Evolutionary conservation across 1,140 invertebrate species (phyloP).

Genomic region (Drosophila lini): DNA sequence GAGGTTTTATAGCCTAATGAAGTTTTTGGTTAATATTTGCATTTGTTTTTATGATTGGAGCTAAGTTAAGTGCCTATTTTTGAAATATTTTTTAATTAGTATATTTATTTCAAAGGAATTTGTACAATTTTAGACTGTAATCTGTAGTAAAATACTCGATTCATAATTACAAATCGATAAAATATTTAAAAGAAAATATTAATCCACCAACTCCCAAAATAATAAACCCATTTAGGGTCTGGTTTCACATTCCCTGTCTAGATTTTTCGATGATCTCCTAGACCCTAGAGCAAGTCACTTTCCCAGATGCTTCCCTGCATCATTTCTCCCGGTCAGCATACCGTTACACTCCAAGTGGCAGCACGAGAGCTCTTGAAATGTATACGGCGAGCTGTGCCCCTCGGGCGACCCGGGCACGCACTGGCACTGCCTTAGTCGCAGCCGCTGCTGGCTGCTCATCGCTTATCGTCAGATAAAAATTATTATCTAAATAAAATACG

Average conservation of each 20-base stretch:
- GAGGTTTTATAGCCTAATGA: not conserved
- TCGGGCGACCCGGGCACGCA: conserved; percentile 50
- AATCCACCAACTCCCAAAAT: not conserved
- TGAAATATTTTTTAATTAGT: not conserved
- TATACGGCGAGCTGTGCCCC: conserved; percentile 23
- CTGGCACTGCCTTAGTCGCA: conserved; percentile 14
- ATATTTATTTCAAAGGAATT: not conserved
- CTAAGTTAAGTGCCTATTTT: not conserved
- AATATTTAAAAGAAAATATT: not conserved
- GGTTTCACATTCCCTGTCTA: not conserved
- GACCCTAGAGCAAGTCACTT: conserved; percentile 6
- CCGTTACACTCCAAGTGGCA: conserved; percentile 41
- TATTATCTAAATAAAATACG: conserved; percentile 82
- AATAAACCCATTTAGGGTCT: not conserved
- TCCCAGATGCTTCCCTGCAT: conserved; percentile 18
- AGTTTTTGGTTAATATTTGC: conserved; percentile 1
- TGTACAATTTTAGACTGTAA: not conserved
- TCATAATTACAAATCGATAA: not conserved
- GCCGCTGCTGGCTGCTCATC: not conserved
- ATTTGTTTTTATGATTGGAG: not conserved
- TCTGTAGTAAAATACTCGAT: not conserved
- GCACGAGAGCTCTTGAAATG: conserved; percentile 40
- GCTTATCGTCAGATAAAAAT: conserved; percentile 76
- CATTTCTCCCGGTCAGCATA: conserved; percentile 34
- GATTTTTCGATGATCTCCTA: not conserved